A percentile compares a stretch with the other conserved stretches of the same genome.
These are phyloP conservation scores for Enteromius fasciolatus DNA, from an alignment of 2,797 vertebrate species.

Conservation along the genomic window DNA sequence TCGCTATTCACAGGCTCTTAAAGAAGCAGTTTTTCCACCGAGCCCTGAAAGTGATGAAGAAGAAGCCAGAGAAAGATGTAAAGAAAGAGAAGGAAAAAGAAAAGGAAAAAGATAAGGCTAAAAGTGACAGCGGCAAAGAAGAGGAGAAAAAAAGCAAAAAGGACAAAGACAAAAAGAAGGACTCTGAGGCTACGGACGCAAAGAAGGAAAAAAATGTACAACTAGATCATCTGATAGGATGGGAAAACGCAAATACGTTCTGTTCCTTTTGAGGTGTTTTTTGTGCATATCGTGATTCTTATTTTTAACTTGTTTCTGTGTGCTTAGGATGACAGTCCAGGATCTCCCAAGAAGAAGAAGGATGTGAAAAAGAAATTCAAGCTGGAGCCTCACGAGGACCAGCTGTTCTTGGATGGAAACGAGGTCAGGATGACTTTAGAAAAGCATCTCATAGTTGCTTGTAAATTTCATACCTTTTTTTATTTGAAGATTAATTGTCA, in stretches of 20 bases:
- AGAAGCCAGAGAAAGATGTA: constrained; percentile 91
- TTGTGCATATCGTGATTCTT: constrained; percentile 2
- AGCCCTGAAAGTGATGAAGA: constrained; percentile 98
- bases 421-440: constrained; percentile 77
- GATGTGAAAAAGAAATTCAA: constrained; percentile 99
- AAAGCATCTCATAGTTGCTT: background rate
- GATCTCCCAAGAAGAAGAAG: constrained; percentile 95
- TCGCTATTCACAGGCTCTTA: constrained; percentile 81
- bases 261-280: background rate
- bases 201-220: constrained; percentile 90
- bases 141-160: constrained; percentile 82
- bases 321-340: constrained; percentile 90
- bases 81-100: constrained; percentile 84
- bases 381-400: constrained; percentile 95
- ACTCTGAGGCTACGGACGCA: constrained; percentile 82
- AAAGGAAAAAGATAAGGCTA: constrained; percentile 86
- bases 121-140: constrained; percentile 78
- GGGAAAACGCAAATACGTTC: background rate
- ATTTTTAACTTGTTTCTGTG: constrained; percentile 15
- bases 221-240: constrained; percentile 11
- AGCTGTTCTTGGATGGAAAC: constrained; percentile 95
- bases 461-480: background rate
- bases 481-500: background rate
- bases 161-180: constrained; percentile 85
- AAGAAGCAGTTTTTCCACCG: constrained; percentile 98